Evolutionary conservation across 2,113 vertebrate genomes (phyloP).

Genomic region (Nycticorax nycticorax): DNA sequence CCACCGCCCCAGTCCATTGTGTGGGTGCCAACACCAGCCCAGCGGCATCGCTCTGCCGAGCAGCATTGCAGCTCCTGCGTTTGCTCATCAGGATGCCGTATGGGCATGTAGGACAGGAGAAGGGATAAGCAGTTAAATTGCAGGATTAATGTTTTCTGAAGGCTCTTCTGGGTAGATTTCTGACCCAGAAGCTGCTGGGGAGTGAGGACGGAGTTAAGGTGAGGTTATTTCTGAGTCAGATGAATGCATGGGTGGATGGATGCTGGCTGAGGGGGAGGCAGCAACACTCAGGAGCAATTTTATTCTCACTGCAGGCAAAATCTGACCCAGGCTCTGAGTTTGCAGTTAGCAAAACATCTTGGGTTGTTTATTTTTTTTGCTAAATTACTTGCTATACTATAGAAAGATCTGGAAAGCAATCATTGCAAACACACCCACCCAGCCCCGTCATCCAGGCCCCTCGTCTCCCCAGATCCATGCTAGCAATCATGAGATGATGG

Average conservation of each 20-base stretch:
- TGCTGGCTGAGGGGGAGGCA: background rate
- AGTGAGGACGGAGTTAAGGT: background rate
- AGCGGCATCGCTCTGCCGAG: background rate
- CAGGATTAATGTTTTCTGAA: background rate
- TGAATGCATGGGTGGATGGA: background rate
- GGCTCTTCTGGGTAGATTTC: background rate
- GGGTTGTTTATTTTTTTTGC: background rate
- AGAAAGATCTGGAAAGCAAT: background rate
- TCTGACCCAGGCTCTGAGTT: background rate
- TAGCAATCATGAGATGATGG: background rate
- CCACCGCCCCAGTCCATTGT: accelerated
- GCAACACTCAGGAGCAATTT: background rate
- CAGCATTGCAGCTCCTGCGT: background rate
- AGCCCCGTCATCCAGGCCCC: background rate
- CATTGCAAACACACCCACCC: background rate
- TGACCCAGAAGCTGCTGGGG: background rate
- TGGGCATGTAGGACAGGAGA: accelerated
- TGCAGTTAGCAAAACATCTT: background rate
- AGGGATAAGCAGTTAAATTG: background rate
- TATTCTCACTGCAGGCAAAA: background rate
- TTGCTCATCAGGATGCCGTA: accelerated
- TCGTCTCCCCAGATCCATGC: background rate
- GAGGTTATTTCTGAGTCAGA: background rate
- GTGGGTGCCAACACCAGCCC: background rate
- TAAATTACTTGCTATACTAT: background rate